phyloP scores from a whole-genome alignment of 2,888 invertebrate genomes.

The Temnothorax ravouxi region DNA sequence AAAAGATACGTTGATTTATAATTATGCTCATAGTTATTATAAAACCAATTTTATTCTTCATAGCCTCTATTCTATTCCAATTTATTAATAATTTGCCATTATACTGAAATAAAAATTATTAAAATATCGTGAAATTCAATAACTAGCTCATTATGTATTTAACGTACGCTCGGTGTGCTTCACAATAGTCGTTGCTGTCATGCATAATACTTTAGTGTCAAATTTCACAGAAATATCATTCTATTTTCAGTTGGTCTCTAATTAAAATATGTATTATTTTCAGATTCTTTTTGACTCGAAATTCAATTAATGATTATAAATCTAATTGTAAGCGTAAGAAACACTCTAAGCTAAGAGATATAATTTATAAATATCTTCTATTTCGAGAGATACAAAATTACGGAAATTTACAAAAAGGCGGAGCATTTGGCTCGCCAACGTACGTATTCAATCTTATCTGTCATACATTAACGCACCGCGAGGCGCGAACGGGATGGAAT shows the following conservation, averaged over 20 bases:
- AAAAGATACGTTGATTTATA: background rate
- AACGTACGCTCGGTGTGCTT: background rate
- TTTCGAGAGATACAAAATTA: background rate
- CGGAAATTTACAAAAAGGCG: background rate
- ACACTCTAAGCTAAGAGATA: background rate
- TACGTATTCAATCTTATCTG: slow-evolving; percentile 2
- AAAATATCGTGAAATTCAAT: background rate
- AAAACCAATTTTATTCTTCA: background rate
- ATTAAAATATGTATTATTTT: background rate
- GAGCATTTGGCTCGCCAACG: background rate
- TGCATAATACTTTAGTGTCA: background rate
- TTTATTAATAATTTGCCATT: background rate
- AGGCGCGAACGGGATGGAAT: background rate
- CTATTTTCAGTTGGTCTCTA: background rate
- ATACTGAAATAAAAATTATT: background rate
- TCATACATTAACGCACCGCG: slow-evolving; percentile 4
- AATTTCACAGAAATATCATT: background rate
- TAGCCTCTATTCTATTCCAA: background rate
- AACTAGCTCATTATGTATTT: background rate
- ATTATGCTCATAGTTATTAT: background rate
- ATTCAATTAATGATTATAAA: background rate
- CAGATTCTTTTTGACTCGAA: background rate
- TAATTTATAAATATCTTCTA: background rate
- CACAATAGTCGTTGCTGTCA: background rate
- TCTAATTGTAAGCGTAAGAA: background rate